Conservation (phyloP, 2,888 invertebrate genomes). For the Nephrotoma guestfalica region DNA sequence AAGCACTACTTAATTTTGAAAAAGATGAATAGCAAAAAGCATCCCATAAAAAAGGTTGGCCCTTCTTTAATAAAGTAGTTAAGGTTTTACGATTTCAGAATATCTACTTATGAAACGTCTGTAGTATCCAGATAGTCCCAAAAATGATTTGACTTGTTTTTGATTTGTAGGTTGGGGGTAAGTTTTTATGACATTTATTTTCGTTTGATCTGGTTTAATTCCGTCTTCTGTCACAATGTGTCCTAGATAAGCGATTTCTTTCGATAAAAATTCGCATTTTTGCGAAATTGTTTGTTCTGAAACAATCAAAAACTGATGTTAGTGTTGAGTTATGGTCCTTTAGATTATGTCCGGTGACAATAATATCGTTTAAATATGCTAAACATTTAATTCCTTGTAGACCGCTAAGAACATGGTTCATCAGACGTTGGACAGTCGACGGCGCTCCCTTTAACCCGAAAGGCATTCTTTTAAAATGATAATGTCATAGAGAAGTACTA, state of each 20-base stretch:
- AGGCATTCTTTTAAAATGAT: slow-evolving; percentile 14
- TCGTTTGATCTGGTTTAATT: slow-evolving; percentile 16
- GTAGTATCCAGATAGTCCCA: slow-evolving; percentile 22
- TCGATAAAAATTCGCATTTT: no score
- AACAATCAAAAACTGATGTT: slow-evolving; percentile 14
- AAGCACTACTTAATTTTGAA: no score
- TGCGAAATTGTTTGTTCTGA: no score
- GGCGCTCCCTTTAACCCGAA: slow-evolving; percentile 18
- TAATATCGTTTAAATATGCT: neutral
- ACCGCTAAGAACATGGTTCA: slow-evolving; percentile 19
- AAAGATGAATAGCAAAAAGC: neutral
- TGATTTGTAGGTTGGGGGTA: slow-evolving; percentile 12
- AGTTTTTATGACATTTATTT: slow-evolving; percentile 13
- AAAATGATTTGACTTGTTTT: slow-evolving; percentile 16
- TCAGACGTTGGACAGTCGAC: slow-evolving; percentile 18
- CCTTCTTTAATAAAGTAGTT: no score
- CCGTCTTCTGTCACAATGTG: no score
- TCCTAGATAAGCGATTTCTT: no score
- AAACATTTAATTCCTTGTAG: slow-evolving; percentile 13
- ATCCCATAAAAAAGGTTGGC: neutral
- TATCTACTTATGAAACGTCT: slow-evolving; percentile 17
- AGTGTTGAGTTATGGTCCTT: slow-evolving; percentile 15
- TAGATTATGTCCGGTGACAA: slow-evolving; percentile 12
- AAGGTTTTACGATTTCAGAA: no score
- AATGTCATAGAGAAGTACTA: slow-evolving; percentile 12